Percentiles rank a stretch among this genome's conserved stretches.
These are phyloP conservation scores for Parnassius glacialis DNA, from an alignment of 2,888 invertebrate genomes.

Conservation along the genomic window DNA sequence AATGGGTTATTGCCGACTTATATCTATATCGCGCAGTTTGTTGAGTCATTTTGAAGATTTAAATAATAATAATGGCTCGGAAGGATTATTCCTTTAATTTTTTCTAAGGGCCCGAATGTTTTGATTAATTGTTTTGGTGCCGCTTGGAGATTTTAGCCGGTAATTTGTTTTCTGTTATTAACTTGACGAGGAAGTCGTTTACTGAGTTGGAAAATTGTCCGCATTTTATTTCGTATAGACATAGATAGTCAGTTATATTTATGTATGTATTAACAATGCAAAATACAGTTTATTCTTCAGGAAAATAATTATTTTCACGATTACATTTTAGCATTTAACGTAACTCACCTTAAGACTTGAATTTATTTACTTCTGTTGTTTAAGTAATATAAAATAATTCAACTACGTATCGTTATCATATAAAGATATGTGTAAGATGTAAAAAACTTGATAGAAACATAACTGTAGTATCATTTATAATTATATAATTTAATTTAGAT, in stretches of 20 bases:
- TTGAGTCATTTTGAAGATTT: slow-evolving; percentile 72
- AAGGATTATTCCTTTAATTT: slow-evolving; percentile 62
- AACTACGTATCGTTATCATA: no score
- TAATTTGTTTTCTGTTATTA: slow-evolving; percentile 77
- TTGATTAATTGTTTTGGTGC: slow-evolving; percentile 73
- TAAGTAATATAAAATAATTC: no score
- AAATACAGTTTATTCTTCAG: no score
- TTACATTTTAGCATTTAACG: no score
- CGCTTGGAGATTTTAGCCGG: slow-evolving; percentile 56
- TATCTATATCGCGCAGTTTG: slow-evolving; percentile 70
- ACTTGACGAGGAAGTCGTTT: slow-evolving; percentile 73
- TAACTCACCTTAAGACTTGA: no score
- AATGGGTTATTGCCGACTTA: slow-evolving; percentile 79
- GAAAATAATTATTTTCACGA: no score
- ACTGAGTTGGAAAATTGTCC: slow-evolving; percentile 55
- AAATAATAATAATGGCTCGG: slow-evolving; percentile 70
- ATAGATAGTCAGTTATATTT: background rate
- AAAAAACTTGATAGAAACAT: no score
- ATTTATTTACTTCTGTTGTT: no score
- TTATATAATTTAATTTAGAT: no score
- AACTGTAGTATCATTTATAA: no score
- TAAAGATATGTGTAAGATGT: no score
- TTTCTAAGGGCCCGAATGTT: slow-evolving; percentile 52
- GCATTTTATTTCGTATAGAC: slow-evolving; percentile 41
- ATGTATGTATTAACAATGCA: background rate